phyloP scores from a whole-genome alignment of 2,888 invertebrate species.

The Lapara coniferarum region DNA sequence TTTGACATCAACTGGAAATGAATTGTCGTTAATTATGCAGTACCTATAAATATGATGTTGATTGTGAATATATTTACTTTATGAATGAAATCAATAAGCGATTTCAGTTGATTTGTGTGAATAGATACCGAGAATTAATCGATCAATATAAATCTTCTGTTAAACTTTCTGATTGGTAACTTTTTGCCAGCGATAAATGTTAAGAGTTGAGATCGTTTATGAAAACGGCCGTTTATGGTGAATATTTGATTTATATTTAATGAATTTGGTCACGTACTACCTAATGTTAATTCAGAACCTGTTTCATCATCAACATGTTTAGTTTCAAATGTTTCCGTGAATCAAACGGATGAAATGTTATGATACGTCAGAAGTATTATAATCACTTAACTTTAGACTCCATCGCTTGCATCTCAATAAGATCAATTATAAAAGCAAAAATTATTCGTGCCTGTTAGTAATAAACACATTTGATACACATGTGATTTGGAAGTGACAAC shows the following conservation, averaged over 20 bases:
- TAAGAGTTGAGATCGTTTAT: no score
- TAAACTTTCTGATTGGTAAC: no score
- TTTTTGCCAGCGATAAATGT: no score
- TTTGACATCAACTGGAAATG: slow-evolving; percentile 65
- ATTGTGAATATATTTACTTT: background rate
- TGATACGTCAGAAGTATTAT: background rate
- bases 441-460: background rate
- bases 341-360: background rate
- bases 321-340: background rate
- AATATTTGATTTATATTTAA: background rate
- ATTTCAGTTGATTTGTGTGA: background rate
- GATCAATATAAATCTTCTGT: no score
- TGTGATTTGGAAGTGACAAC: background rate
- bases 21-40: background rate
- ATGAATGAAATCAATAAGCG: no score
- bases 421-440: background rate
- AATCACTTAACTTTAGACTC: slow-evolving; percentile 3
- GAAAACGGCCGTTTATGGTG: no score
- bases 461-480: background rate
- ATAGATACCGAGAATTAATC: no score
- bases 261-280: background rate
- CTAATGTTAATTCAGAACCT: background rate
- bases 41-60: background rate
- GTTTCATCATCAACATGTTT: no score
- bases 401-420: background rate